phyloP scores from a whole-genome alignment of 2,797 vertebrate genomes.

The Fistularia tabacaria region DNA sequence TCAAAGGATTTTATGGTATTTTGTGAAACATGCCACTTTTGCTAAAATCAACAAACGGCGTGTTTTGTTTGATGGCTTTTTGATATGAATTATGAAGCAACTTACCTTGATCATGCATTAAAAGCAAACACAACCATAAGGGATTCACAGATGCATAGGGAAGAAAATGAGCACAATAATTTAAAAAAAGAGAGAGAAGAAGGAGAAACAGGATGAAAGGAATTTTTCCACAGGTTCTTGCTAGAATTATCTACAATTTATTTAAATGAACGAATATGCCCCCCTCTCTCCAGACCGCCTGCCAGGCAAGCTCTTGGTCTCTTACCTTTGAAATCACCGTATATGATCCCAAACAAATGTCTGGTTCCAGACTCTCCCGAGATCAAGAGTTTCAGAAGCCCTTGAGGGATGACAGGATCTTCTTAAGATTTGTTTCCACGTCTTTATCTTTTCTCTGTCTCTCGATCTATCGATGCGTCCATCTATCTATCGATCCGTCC shows the following conservation, averaged over 20 bases:
- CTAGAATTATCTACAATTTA: not conserved
- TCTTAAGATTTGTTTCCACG: constrained; percentile 45
- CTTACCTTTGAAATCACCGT: constrained; percentile 88
- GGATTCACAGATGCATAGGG: constrained; percentile 23
- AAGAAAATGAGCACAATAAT: constrained; percentile 22
- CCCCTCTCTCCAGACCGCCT: not conserved
- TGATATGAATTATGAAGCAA: constrained; percentile 16
- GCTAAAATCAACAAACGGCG: constrained; percentile 13
- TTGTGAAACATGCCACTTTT: constrained; percentile 24
- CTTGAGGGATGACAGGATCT: constrained; percentile 63
- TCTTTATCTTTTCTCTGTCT: constrained; percentile 3
- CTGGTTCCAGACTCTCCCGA: constrained; percentile 81
- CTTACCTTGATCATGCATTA: constrained; percentile 62
- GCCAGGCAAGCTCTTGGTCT: constrained; percentile 5
- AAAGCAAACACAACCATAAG: constrained; percentile 38
- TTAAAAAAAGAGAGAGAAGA: constrained; percentile 16
- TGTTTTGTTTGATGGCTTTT: constrained; percentile 12
- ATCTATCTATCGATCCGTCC: too few species aligned
- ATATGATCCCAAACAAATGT: constrained; percentile 79
- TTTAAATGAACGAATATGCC: constrained; percentile 10
- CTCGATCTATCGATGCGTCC: too few species aligned
- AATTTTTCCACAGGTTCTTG: constrained; percentile 57
- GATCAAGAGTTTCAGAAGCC: constrained; percentile 81
- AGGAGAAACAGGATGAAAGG: constrained; percentile 39
- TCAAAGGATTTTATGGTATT: constrained; percentile 7